A percentile compares a stretch with the other conserved stretches of the same genome.
These are phyloP conservation scores for Chrysopa pallens DNA, from an alignment of 1,140 invertebrate genomes.

Conservation along the genomic window DNA sequence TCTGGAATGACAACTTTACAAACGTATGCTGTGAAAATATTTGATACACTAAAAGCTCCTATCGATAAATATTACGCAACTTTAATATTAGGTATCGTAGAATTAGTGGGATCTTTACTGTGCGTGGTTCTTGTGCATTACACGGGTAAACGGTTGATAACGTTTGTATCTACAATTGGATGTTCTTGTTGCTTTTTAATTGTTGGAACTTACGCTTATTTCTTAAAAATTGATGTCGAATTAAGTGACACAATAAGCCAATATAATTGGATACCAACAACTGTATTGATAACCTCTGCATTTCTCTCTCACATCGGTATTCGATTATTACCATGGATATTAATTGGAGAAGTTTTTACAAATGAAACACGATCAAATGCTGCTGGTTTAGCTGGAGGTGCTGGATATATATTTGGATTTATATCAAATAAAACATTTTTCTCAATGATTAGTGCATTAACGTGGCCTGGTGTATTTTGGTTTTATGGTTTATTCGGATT, in stretches of 20 bases:
- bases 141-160: slow-evolving; percentile 46
- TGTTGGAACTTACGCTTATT: slow-evolving; percentile 33
- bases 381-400: slow-evolving; percentile 45
- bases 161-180: slow-evolving; percentile 42
- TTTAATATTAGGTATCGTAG: slow-evolving; percentile 43
- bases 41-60: slow-evolving; percentile 42
- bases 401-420: slow-evolving; percentile 52
- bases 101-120: slow-evolving; percentile 39
- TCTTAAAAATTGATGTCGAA: slow-evolving; percentile 10
- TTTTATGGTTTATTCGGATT: slow-evolving; percentile 44
- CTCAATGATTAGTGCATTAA: slow-evolving; percentile 35
- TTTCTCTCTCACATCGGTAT: slow-evolving; percentile 51
- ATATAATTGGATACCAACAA: slow-evolving; percentile 47
- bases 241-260: neutral
- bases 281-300: slow-evolving; percentile 40
- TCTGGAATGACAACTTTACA: slow-evolving; percentile 48
- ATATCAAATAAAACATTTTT: slow-evolving; percentile 53
- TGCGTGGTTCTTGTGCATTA: slow-evolving; percentile 46
- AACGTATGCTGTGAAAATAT: slow-evolving; percentile 55
- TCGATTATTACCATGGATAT: slow-evolving; percentile 52
- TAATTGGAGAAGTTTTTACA: slow-evolving; percentile 53
- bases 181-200: slow-evolving; percentile 38
- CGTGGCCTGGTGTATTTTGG: slow-evolving; percentile 46
- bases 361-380: slow-evolving; percentile 43
- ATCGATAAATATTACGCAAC: slow-evolving; percentile 55